Evolutionary conservation across 2,888 invertebrate species (phyloP).

Genomic region (Hesperia comma): DNA sequence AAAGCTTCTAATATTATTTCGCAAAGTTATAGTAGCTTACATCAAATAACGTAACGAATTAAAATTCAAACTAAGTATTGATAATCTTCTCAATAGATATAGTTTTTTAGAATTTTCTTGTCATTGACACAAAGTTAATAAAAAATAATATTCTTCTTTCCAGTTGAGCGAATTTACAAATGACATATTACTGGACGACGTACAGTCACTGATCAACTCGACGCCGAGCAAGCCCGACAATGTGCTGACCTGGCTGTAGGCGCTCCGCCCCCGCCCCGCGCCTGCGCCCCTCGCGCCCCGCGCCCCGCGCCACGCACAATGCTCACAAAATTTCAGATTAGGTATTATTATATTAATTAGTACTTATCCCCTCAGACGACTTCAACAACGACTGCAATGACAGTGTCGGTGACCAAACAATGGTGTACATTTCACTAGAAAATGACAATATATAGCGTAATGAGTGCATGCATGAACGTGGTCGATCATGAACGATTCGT

Average conservation of each 20-base stretch:
- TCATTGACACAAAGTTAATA: neutral
- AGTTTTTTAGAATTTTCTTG: too few relatives aligned
- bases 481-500: constrained; percentile 54
- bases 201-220: constrained; percentile 95
- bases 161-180: constrained; percentile 93
- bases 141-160: constrained; percentile 50
- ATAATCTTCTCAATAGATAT: too few relatives aligned
- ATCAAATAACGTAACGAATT: too few relatives aligned
- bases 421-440: constrained; percentile 74
- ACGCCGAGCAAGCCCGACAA: constrained; percentile 93
- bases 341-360: constrained; percentile 53
- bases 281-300: neutral
- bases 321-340: constrained; percentile 58
- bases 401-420: constrained; percentile 60
- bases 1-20: too few relatives aligned
- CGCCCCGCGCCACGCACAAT: constrained; percentile 42
- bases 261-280: neutral
- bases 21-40: too few relatives aligned
- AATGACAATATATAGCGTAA: constrained; percentile 72
- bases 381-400: constrained; percentile 47
- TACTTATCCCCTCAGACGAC: constrained; percentile 55
- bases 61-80: too few relatives aligned
- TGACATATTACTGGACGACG: constrained; percentile 94
- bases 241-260: constrained; percentile 93
- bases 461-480: constrained; percentile 62